phyloP scores from a whole-genome alignment of 2,113 vertebrate genomes.

The Cyprinodon variegatus region DNA sequence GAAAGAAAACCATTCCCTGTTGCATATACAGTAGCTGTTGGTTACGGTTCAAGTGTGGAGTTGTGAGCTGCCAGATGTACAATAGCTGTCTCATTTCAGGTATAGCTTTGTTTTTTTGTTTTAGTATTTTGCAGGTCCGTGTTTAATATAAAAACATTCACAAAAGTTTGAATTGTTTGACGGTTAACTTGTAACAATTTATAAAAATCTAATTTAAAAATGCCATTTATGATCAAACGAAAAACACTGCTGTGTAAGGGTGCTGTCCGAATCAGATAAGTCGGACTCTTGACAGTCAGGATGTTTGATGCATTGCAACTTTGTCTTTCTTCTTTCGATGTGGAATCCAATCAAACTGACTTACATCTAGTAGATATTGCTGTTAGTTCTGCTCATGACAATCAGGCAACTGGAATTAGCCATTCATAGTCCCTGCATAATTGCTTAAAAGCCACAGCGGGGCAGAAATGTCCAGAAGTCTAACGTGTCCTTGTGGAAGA shows the following conservation, averaged over 20 bases:
- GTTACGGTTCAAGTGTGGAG: neutral
- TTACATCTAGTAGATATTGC: neutral
- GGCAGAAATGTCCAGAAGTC: neutral
- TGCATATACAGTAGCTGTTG: neutral
- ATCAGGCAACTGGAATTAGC: slow-evolving; percentile 8
- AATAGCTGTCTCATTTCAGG: neutral
- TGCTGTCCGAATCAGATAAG: too few species aligned
- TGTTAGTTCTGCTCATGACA: slow-evolving; percentile 15
- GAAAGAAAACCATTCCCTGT: neutral
- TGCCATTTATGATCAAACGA: neutral
- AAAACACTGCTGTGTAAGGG: neutral
- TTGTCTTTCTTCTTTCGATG: fast-evolving
- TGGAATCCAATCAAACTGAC: neutral
- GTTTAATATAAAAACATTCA: neutral
- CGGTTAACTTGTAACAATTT: neutral
- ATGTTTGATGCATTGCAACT: neutral
- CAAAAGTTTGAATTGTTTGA: neutral
- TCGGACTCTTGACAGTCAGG: neutral
- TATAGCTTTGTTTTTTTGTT: neutral
- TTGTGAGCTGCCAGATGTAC: neutral
- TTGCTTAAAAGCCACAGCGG: slow-evolving; percentile 1
- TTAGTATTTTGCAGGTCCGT: neutral
- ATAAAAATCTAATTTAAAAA: neutral
- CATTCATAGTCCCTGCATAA: neutral
- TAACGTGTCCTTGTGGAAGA: neutral